A percentile compares a stretch with the other conserved stretches of the same genome.
These are phyloP conservation scores for Phenganax marumi DNA, from an alignment of 92 coral and sea anemone genomes.

Conservation along the genomic window DNA sequence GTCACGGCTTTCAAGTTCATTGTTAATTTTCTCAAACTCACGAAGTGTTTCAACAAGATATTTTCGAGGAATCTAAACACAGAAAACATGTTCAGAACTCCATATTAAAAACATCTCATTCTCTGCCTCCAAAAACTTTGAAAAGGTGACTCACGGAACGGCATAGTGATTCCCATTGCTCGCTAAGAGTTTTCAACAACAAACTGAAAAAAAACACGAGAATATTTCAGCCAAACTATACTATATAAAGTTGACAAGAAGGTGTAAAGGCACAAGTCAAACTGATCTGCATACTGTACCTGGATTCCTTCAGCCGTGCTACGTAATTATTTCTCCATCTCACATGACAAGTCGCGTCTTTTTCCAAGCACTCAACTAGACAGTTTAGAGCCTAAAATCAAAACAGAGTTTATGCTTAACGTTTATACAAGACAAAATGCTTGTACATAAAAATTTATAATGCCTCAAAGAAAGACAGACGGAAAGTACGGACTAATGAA, in stretches of 20 bases:
- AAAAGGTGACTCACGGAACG: slow-evolving; percentile 52
- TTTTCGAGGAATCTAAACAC: slow-evolving; percentile 25
- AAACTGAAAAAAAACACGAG: slow-evolving; percentile 53
- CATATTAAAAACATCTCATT: not conserved
- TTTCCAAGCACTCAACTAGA: slow-evolving; percentile 71
- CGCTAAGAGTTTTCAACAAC: slow-evolving; percentile 60
- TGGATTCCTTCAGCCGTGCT: slow-evolving; percentile 70
- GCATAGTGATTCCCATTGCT: slow-evolving; percentile 63
- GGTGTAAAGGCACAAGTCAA: too few species aligned
- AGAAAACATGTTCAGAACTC: not conserved
- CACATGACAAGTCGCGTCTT: slow-evolving; percentile 66
- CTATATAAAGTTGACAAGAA: not conserved
- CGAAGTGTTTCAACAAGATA: slow-evolving; percentile 27
- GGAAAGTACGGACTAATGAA: too few species aligned
- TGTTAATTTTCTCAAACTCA: slow-evolving; percentile 1
- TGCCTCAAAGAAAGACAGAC: too few species aligned
- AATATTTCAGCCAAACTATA: not conserved
- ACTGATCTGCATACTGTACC: slow-evolving; percentile 52
- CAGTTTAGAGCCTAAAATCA: slow-evolving; percentile 74
- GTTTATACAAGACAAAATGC: not conserved
- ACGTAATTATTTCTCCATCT: slow-evolving; percentile 77
- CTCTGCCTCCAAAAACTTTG: slow-evolving; percentile 16
- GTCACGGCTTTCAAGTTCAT: slow-evolving; percentile 37
- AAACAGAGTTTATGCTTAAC: not conserved
- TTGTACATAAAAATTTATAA: too few species aligned